Percentiles rank a stretch among this genome's conserved stretches.
Evolutionary conservation across 1,140 invertebrate genomes (phyloP).

Genomic region (Apis mellifera): Amel_HAv3.1 CM009944.2:1603001-1603500

Average conservation of each 20-base stretch:
- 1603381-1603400: not conserved
- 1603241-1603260: not conserved
- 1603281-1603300: not conserved
- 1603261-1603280: not conserved
- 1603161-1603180: not conserved
- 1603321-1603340: not conserved
- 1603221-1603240: not conserved
- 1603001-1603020: not conserved
- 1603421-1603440: too few species aligned
- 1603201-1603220: too few species aligned
- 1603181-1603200: not conserved
- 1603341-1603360: not conserved
- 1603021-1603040: not conserved
- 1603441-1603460: too few species aligned
- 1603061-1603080: not conserved
- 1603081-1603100: not conserved
- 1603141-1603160: not conserved
- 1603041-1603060: not conserved
- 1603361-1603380: too few species aligned
- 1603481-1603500: too few species aligned
- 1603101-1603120: not conserved
- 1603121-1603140: not conserved
- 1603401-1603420: not conserved
- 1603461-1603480: too few species aligned
- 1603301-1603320: not conserved